Evolutionary conservation across 1,140 invertebrate species (phyloP).

Genomic region (Oryctes rhinoceros): DNA sequence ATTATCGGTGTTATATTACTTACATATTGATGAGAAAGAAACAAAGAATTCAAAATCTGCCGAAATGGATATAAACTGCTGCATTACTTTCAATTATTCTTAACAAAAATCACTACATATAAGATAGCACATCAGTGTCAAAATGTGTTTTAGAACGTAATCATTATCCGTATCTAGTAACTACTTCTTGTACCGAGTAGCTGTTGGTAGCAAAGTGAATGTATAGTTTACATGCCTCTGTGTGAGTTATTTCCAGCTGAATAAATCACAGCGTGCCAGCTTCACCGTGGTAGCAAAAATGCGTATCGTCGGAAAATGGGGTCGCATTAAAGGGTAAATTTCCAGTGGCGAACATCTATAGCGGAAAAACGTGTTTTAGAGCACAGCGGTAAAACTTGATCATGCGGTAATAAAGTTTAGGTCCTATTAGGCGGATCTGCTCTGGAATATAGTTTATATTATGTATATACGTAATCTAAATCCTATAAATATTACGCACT

Average conservation of each 20-base stretch:
- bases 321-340: constrained; percentile 34
- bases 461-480: no score
- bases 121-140: not conserved
- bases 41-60: no score
- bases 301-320: constrained; percentile 31
- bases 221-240: not conserved
- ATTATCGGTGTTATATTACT: no score
- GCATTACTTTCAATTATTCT: no score
- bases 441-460: not conserved
- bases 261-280: constrained; percentile 28
- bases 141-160: not conserved
- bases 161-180: no score
- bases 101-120: no score
- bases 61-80: no score
- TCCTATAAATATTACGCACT: no score
- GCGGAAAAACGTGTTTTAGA: constrained; percentile 32
- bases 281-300: constrained; percentile 15
- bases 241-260: constrained; percentile 22
- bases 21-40: no score
- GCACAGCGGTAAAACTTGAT: constrained; percentile 35
- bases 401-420: constrained; percentile 31
- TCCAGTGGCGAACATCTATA: constrained; percentile 10
- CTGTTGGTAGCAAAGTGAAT: no score
- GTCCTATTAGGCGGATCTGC: not conserved
- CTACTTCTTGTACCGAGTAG: not conserved